Conservation (phyloP, 30 jellyfish, hydroid and myxozoan genomes). For the Turritopsis rubra region DNA sequence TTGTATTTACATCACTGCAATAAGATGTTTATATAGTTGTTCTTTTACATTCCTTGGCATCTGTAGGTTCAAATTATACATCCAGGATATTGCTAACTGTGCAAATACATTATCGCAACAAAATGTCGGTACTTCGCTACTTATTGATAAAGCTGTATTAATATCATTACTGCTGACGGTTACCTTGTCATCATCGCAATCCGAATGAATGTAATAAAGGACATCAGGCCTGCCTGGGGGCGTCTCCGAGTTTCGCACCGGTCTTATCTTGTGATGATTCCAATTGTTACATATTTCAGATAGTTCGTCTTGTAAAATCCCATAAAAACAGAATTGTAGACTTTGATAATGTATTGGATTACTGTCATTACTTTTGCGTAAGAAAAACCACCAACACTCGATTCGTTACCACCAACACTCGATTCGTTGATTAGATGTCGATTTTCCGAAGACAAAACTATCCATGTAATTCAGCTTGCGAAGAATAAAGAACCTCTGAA, state of each 20-base stretch:
- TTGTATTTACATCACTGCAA: no score
- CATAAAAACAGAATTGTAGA: no score
- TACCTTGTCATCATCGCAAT: no score
- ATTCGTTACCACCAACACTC: conserved; percentile 43
- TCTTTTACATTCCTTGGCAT: background rate
- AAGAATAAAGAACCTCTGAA: no score
- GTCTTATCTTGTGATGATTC: conserved; percentile 7
- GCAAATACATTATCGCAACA: background rate
- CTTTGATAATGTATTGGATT: conserved; percentile 27
- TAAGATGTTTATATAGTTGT: no score
- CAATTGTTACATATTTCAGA: no score
- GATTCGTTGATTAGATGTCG: conserved; percentile 36
- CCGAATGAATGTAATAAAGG: no score
- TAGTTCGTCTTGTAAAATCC: no score
- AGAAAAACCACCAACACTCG: conserved; percentile 14
- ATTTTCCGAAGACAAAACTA: conserved; percentile 1
- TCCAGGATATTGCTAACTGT: background rate
- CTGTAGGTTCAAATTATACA: background rate
- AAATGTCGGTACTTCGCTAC: background rate
- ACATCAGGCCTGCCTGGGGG: conserved; percentile 5
- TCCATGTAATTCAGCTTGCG: background rate
- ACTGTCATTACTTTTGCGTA: conserved; percentile 2
- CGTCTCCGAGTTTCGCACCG: conserved; percentile 3
- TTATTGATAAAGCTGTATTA: background rate
- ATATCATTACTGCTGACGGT: background rate